A percentile compares a stretch with the other conserved stretches of the same genome.
These are phyloP conservation scores for Campoletis sonorensis DNA, from an alignment of 1,140 invertebrate species.

Conservation along the genomic window DNA sequence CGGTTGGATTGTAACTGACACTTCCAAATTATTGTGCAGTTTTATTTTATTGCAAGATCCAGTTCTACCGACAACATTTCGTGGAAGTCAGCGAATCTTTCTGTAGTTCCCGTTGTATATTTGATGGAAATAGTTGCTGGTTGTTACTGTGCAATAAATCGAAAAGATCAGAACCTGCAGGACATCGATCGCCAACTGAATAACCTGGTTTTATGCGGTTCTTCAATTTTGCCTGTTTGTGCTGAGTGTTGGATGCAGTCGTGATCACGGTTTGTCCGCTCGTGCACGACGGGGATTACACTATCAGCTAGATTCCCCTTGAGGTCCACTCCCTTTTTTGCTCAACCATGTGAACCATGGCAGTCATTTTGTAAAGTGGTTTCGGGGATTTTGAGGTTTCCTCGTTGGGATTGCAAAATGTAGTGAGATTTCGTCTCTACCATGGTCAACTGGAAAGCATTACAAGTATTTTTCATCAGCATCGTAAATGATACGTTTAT, in stretches of 20 bases:
- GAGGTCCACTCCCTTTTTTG: slow-evolving; percentile 12
- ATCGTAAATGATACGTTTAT: slow-evolving; percentile 23
- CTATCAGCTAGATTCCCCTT: slow-evolving; percentile 20
- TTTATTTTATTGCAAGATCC: not conserved
- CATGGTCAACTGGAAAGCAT: not conserved
- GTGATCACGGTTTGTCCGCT: slow-evolving; percentile 24
- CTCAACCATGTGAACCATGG: not conserved
- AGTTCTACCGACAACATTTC: not conserved
- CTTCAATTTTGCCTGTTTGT: slow-evolving; percentile 23
- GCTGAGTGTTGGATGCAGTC: slow-evolving; percentile 21
- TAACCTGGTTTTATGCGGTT: slow-evolving; percentile 35
- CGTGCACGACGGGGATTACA: slow-evolving; percentile 1
- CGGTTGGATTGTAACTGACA: slow-evolving; percentile 23
- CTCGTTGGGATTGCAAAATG: slow-evolving; percentile 20
- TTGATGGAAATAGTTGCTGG: not conserved
- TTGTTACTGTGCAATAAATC: not conserved
- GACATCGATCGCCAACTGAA: not conserved
- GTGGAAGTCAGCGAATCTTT: too few species aligned
- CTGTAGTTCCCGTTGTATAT: not conserved
- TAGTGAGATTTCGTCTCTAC: not conserved
- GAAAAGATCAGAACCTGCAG: slow-evolving; percentile 1
- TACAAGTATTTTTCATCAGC: not conserved
- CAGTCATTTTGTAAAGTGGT: slow-evolving; percentile 41
- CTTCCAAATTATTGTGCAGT: not conserved
- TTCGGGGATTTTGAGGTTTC: slow-evolving; percentile 37